Conservation (phyloP, 2,113 vertebrate genomes). For the Eonycteris spelaea region DNA sequence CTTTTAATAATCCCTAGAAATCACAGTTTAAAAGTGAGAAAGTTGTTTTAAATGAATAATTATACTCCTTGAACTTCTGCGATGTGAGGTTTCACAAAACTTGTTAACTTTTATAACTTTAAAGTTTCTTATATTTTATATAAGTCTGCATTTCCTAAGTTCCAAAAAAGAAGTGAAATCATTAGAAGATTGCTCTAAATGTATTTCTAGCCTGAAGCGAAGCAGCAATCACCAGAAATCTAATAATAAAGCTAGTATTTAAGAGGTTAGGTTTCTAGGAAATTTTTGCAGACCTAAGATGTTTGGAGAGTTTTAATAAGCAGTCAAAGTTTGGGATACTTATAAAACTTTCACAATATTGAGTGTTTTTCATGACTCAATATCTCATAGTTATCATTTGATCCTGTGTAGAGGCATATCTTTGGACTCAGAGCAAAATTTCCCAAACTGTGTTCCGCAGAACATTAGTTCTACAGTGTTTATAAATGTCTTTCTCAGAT, state of each 20-base stretch:
- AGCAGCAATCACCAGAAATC: slow-evolving; percentile 34
- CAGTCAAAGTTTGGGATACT: slow-evolving; percentile 29
- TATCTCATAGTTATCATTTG: not conserved
- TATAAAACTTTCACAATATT: not conserved
- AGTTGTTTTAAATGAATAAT: not conserved
- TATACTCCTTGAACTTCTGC: not conserved
- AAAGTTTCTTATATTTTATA: slow-evolving; percentile 32
- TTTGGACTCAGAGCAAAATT: not conserved
- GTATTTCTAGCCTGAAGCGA: slow-evolving; percentile 59
- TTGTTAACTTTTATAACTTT: slow-evolving; percentile 24
- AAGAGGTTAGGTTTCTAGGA: slow-evolving; percentile 48
- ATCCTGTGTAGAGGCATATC: not conserved
- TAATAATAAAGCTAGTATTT: slow-evolving; percentile 59
- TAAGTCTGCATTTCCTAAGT: slow-evolving; percentile 8
- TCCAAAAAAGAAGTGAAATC: not conserved
- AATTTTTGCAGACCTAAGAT: slow-evolving; percentile 69
- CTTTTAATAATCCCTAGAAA: not conserved
- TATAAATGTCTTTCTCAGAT: not conserved
- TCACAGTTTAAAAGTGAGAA: not conserved
- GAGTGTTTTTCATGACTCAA: not conserved
- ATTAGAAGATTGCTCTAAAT: slow-evolving; percentile 20
- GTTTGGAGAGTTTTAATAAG: slow-evolving; percentile 66
- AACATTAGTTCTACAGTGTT: not conserved
- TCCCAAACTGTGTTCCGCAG: not conserved
- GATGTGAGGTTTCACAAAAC: slow-evolving; percentile 5